phyloP scores from a whole-genome alignment of 1,140 invertebrate species.

The Anastrepha obliqua region DNA sequence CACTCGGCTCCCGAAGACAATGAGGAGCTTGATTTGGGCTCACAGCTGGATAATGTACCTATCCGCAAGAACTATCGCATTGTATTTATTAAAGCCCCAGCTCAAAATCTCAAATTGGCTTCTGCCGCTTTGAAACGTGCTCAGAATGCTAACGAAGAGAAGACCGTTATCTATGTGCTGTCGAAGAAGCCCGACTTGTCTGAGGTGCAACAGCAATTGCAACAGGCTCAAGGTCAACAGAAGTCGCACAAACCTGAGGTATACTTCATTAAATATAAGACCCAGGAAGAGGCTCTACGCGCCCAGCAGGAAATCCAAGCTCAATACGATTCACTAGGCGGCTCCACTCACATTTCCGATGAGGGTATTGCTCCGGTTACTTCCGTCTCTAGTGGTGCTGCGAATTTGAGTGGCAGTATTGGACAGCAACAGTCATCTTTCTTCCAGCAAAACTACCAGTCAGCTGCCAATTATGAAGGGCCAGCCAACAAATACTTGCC shows the following conservation, averaged over 20 bases:
- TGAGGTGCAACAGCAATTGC: slow-evolving; percentile 69
- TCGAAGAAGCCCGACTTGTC: slow-evolving; percentile 79
- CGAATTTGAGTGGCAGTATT: background rate
- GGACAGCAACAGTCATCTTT: slow-evolving; percentile 23
- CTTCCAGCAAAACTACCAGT: slow-evolving; percentile 51
- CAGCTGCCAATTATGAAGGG: background rate
- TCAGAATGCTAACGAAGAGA: slow-evolving; percentile 84
- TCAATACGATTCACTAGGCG: slow-evolving; percentile 71
- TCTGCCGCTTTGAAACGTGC: slow-evolving; percentile 76
- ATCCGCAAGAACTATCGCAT: slow-evolving; percentile 90
- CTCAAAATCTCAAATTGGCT: slow-evolving; percentile 80
- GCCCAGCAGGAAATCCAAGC: slow-evolving; percentile 73
- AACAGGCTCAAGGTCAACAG: slow-evolving; percentile 64
- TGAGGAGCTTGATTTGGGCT: slow-evolving; percentile 63
- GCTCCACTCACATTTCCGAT: slow-evolving; percentile 70
- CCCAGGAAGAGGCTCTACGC: slow-evolving; percentile 77
- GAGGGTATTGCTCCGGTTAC: slow-evolving; percentile 70
- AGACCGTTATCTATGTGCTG: slow-evolving; percentile 90
- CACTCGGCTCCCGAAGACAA: slow-evolving; percentile 71
- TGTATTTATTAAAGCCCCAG: slow-evolving; percentile 90
- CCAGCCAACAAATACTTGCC: slow-evolving; percentile 65
- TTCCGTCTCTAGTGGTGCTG: slow-evolving; percentile 63
- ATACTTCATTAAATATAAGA: slow-evolving; percentile 85
- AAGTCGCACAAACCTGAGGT: slow-evolving; percentile 82
- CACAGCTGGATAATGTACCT: slow-evolving; percentile 69